phyloP scores from a whole-genome alignment of 2,797 vertebrate genomes.

The Takifugu rubripes region DNA sequence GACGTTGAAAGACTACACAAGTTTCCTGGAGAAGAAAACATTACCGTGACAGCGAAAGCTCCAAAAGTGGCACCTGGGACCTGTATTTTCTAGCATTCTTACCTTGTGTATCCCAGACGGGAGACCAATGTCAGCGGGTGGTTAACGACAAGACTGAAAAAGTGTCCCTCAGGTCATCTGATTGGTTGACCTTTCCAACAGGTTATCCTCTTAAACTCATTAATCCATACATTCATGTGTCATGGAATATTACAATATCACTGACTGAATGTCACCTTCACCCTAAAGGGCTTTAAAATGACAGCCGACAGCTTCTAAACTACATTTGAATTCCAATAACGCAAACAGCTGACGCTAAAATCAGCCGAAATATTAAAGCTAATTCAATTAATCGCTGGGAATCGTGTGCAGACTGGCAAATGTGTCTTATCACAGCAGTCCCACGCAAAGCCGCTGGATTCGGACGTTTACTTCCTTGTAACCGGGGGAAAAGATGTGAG shows the following conservation, averaged over 20 bases:
- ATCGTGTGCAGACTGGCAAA: too few relatives aligned
- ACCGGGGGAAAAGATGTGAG: too few relatives aligned
- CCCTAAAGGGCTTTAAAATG: constrained; percentile 21
- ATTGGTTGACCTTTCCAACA: constrained; percentile 67
- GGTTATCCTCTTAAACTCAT: constrained; percentile 66
- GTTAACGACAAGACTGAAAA: constrained; percentile 46
- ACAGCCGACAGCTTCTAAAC: too few relatives aligned
- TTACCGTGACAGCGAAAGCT: background rate
- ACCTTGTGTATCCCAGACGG: constrained; percentile 45
- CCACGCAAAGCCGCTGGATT: too few relatives aligned
- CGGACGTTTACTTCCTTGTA: too few relatives aligned
- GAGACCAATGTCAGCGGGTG: constrained; percentile 24
- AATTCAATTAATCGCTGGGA: too few relatives aligned
- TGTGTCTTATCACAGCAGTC: too few relatives aligned
- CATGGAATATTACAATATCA: constrained; percentile 43
- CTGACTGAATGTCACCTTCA: constrained; percentile 25
- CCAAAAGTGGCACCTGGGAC: background rate
- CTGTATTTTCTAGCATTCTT: constrained; percentile 24
- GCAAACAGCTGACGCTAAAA: background rate
- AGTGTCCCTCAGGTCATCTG: constrained; percentile 46
- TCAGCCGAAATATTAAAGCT: background rate
- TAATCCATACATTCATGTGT: constrained; percentile 76
- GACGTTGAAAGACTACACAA: too few relatives aligned
- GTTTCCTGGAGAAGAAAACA: background rate
- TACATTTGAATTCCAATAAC: too few relatives aligned